A percentile compares a stretch with the other conserved stretches of the same genome.
Evolutionary conservation across 2,888 invertebrate species (phyloP).

Genomic region (Sceliomorpha sp.): DNA sequence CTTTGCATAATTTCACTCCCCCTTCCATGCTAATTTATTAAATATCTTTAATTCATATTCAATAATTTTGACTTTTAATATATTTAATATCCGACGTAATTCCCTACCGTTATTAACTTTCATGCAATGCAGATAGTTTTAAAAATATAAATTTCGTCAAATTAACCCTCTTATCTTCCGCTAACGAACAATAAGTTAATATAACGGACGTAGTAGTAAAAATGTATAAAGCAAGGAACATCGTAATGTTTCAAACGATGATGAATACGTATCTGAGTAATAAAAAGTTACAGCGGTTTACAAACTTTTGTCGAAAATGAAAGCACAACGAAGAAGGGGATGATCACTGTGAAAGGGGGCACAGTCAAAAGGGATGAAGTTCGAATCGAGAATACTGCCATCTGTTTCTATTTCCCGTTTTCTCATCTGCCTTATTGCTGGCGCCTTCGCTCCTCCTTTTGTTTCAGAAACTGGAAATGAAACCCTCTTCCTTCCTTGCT

Average conservation of each 20-base stretch:
- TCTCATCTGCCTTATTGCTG: conserved; percentile 74
- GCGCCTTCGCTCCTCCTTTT: conserved; percentile 61
- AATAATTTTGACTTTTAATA: too few species aligned
- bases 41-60: too few species aligned
- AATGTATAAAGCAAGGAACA: too few species aligned
- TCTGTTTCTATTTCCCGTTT: conserved; percentile 73
- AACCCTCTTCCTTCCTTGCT: conserved; percentile 34
- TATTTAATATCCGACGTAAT: too few species aligned
- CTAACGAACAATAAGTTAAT: too few species aligned
- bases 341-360: conserved; percentile 56
- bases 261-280: conserved; percentile 28
- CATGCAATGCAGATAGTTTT: too few species aligned
- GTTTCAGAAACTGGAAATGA: conserved; percentile 58
- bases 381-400: conserved; percentile 67
- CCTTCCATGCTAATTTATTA: too few species aligned
- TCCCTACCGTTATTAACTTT: too few species aligned
- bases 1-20: too few species aligned
- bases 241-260: conserved; percentile 8
- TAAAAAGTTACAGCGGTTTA: conserved; percentile 46
- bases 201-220: too few species aligned
- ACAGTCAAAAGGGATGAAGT: conserved; percentile 65
- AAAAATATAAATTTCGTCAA: too few species aligned
- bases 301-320: conserved; percentile 39
- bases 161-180: too few species aligned
- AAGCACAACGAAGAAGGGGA: conserved; percentile 46